Conservation (phyloP, 2,888 invertebrate genomes). For the Sphaeridia pumilis region DNA sequence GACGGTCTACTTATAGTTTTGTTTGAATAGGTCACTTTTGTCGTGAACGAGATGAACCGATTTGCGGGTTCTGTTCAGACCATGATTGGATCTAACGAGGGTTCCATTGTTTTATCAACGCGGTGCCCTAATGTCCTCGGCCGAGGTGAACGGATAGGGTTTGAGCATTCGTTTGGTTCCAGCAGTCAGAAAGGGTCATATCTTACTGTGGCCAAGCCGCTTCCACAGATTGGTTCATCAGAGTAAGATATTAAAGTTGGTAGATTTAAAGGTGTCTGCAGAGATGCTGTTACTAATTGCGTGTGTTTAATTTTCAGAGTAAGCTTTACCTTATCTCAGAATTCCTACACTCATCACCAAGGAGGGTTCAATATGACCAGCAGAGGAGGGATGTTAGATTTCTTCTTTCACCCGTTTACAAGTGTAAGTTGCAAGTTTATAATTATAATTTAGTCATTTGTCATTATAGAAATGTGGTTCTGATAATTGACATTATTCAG, state of each 20-base stretch:
- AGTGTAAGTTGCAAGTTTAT: conserved; percentile 40
- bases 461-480: background rate
- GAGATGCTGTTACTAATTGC: background rate
- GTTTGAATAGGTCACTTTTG: conserved; percentile 60
- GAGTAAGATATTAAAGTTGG: conserved; percentile 14
- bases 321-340: conserved; percentile 52
- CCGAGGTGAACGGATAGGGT: conserved; percentile 67
- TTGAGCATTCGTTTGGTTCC: conserved; percentile 75
- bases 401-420: conserved; percentile 56
- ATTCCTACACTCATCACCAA: conserved; percentile 60
- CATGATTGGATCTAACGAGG: conserved; percentile 82
- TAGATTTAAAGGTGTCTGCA: background rate
- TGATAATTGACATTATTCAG: conserved; percentile 36
- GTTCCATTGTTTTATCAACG: conserved; percentile 62
- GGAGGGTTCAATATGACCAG: conserved; percentile 71
- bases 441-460: background rate
- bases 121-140: conserved; percentile 74
- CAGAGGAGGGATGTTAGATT: conserved; percentile 63
- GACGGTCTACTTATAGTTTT: background rate
- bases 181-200: conserved; percentile 70
- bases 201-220: conserved; percentile 69
- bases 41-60: conserved; percentile 69
- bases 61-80: conserved; percentile 75
- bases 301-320: conserved; percentile 11
- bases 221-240: conserved; percentile 49